Conservation (phyloP, 2,113 vertebrate species). For the Lycaon pictus region DNA sequence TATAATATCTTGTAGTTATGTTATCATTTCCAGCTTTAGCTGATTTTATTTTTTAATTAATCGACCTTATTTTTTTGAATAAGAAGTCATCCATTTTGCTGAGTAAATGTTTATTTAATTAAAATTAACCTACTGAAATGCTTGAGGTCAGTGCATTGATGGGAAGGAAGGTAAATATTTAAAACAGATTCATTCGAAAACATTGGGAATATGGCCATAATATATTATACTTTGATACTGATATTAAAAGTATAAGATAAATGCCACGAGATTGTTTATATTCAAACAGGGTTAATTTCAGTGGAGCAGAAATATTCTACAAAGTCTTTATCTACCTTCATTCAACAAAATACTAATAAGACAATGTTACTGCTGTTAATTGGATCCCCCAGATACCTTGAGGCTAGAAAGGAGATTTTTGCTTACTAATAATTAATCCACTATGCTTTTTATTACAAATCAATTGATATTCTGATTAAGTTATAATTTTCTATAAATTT, state of each 20-base stretch:
- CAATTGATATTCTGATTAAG: neutral
- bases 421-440: neutral
- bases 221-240: neutral
- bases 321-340: neutral
- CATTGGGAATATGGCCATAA: neutral
- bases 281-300: neutral
- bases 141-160: neutral
- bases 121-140: neutral
- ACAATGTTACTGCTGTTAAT: neutral
- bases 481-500: neutral
- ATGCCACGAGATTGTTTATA: neutral
- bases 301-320: neutral
- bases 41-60: neutral
- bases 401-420: neutral
- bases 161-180: neutral
- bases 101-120: neutral
- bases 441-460: neutral
- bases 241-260: neutral
- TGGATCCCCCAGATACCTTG: neutral
- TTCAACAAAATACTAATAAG: neutral
- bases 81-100: neutral
- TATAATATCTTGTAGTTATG: neutral
- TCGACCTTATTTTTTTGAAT: neutral
- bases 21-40: neutral
- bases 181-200: neutral